These are phyloP conservation scores for Xenopus petersii DNA, from an alignment of 2,797 vertebrate species.

Conservation along the genomic window DNA sequence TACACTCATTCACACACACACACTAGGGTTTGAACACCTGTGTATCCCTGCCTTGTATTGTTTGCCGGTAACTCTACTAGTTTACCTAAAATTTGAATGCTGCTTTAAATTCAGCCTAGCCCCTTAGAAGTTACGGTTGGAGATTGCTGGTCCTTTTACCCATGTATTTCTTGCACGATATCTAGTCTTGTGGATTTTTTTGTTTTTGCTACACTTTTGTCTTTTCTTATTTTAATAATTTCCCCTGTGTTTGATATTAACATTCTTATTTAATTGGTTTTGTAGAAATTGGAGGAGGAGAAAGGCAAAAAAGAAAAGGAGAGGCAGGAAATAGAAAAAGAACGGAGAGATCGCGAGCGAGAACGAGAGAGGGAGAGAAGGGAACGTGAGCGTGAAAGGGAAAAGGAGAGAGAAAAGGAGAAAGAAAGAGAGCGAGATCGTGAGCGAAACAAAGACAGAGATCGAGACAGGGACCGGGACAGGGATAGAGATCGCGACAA, in stretches of 20 bases:
- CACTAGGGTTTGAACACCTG: too few species aligned
- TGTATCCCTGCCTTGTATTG: too few species aligned
- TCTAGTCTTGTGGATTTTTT: slow-evolving; percentile 66
- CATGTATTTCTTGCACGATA: slow-evolving; percentile 69
- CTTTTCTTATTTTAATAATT: slow-evolving; percentile 41
- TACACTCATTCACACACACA: too few species aligned
- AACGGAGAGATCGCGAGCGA: slow-evolving; percentile 85
- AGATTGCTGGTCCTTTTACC: slow-evolving; percentile 67
- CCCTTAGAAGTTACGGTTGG: slow-evolving; percentile 63
- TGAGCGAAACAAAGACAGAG: slow-evolving; percentile 81
- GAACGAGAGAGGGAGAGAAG: slow-evolving; percentile 78
- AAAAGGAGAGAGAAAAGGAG: slow-evolving; percentile 91
- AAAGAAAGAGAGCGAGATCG: slow-evolving; percentile 84
- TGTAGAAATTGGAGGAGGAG: slow-evolving; percentile 98
- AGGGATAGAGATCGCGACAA: slow-evolving; percentile 82
- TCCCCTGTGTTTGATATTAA: slow-evolving; percentile 54
- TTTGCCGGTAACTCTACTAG: too few species aligned
- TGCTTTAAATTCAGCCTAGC: slow-evolving; percentile 23
- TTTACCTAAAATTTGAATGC: slow-evolving; percentile 13
- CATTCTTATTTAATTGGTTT: slow-evolving; percentile 78
- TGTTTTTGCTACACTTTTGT: slow-evolving; percentile 55
- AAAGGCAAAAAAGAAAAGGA: slow-evolving; percentile 90
- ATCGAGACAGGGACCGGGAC: slow-evolving; percentile 81
- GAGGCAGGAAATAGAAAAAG: slow-evolving; percentile 87
- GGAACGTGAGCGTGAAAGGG: slow-evolving; percentile 87